These are phyloP conservation scores for crab-eating macaque (Macaca fascicularis) DNA, from an alignment of 2,113 vertebrate genomes.

Conservation along the genomic window T2T-MFA8v1.1 NC_088385.1:21724001-21724500, in stretches of 20 bases:
- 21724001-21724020: fast-evolving
- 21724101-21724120: conserved; percentile 8
- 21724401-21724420: too few species aligned
- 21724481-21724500: too few species aligned
- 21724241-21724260: neutral
- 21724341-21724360: neutral
- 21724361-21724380: neutral
- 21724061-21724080: neutral
- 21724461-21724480: too few species aligned
- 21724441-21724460: too few species aligned
- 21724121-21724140: neutral
- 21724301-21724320: neutral
- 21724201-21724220: neutral
- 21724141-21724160: neutral
- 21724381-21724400: too few species aligned
- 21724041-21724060: neutral
- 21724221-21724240: neutral
- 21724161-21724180: neutral
- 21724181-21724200: neutral
- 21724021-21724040: neutral
- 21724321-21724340: neutral
- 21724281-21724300: neutral
- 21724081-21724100: neutral
- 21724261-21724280: neutral
- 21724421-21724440: too few species aligned